Evolutionary conservation across 2,888 invertebrate genomes (phyloP), one percentile per base, ranked within the genome.

Genomic region (Drepana falcataria): DNA sequence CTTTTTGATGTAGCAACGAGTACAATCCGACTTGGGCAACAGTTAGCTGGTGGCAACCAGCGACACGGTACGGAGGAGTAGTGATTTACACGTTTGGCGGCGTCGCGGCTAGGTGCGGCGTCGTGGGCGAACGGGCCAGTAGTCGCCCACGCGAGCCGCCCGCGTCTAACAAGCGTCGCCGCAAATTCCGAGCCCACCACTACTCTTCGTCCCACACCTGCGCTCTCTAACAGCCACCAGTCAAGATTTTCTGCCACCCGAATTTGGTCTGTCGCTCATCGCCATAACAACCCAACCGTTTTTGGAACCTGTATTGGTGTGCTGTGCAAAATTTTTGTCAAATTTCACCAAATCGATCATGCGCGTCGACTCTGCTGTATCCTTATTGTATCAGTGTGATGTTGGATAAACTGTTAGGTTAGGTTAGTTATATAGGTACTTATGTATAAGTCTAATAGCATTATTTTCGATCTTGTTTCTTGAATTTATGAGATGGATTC

Each of bases 171-270:
- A 57, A 56, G 60, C 65, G 71, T 73, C 74, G 77, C 71, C 75
- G 87, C 87, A 66, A 87, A 89, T 88, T 87, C 86, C 85, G 75
- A 85, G 73, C 83, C 83, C 85, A 82, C 77, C 66, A 66, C 63
- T 66, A 58, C 63, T 61, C 56, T 59, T 59, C 64, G 61, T 67
- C 71, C 71, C 73, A 78, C 79, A 54, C 63, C 62, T 63, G 60
- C 59, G 56, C 57, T 64, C 57, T 68, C 57, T 58, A 60, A 59
- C 55, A 59, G 58, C 60, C 59, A 62, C 57, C 59, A 58, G 65
- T 63, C 62, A 64, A 66, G 62, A 65, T 59, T 65, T 57, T 61
- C 65, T 63, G 69, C 67, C 61, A 65, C 53, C 58, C 64, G 61
- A 72, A 62, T 71, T 65, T 63, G 66, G 59, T 64, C 61, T 60